phyloP scores from a whole-genome alignment of 2,888 invertebrate species.

The Schizaphis graminum region DNA sequence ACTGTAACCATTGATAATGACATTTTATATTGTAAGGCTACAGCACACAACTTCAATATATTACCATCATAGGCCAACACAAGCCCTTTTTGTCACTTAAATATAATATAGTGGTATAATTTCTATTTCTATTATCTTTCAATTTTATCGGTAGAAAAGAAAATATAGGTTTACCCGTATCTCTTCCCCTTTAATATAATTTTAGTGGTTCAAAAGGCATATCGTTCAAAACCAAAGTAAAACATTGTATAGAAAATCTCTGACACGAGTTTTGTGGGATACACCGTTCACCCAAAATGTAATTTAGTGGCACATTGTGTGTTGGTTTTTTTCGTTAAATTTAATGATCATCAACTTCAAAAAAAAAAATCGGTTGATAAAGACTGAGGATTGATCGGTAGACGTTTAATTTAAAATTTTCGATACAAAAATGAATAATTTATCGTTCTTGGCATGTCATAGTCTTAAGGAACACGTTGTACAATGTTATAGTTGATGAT shows the following conservation, averaged over 20 bases:
- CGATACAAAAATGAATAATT: neutral
- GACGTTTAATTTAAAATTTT: neutral
- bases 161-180: conserved; percentile 28
- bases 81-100: conserved; percentile 7
- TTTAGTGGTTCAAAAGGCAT: no score
- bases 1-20: neutral
- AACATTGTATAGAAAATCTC: conserved; percentile 3
- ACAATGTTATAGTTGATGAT: neutral
- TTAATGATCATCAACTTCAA: neutral
- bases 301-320: neutral
- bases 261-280: neutral
- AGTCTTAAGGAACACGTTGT: neutral
- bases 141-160: conserved; percentile 8
- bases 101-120: neutral
- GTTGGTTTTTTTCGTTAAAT: neutral
- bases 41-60: no score
- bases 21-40: neutral
- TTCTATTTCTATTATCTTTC: neutral
- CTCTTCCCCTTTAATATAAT: conserved; percentile 16
- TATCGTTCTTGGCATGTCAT: neutral
- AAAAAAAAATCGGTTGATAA: neutral
- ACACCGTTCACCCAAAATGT: neutral
- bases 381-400: neutral
- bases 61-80: no score
- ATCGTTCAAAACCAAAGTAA: neutral